Base-by-base conservation (phyloP, 2,797 vertebrate species). In the Chaetophractus vellerosus region DNA sequence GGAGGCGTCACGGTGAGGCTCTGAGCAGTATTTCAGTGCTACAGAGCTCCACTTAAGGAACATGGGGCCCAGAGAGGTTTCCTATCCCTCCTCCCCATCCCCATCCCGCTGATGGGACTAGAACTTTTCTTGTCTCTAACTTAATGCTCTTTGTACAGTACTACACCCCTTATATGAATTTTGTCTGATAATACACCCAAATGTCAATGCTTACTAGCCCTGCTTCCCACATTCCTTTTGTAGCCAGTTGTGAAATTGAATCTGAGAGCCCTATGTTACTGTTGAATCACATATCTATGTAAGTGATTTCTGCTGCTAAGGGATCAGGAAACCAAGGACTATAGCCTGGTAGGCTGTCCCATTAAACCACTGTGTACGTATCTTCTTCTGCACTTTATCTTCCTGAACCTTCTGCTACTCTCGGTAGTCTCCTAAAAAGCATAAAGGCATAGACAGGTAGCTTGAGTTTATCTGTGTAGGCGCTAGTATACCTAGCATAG, bases 191-290 rank as follows among this genome's bases (percentile, higher is more conserved):
- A 61, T 11, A 9, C 6, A 5, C 36, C 83, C 48, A 41, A 15
- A 50, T 48, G 2, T 61, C 33, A 24, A 5, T 26, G 82, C 64
- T 74, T 18, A 57, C 79, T 75, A 12, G 28, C 28, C 45, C 74
- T 64, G 84, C 95, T 64, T 41, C 83, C 80, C 10, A 16, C 9
- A 18, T 86, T 85, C 75, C 26, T 94, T 84, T 87, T 69, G 23
- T 72, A 57, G 31, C 57, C 16, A 57, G 41, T 85, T 69, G 75
- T n/a, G 84, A 93, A 69, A n/a, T 81, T 72, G n/a, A 79, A 28
- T 66, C 63, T 26, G 72, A 78, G 76, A 63, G 28, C 81, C 80
- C 24, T 55, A 24, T 68, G 66, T 48, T 36, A 21, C 33, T 31
- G 0, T 72, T 64, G 31, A 33, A 16, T 76, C 82, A 63, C 18